These are phyloP conservation scores for Dryocosmus kuriphilus DNA, from an alignment of 2,888 invertebrate genomes.

Conservation along the genomic window DNA sequence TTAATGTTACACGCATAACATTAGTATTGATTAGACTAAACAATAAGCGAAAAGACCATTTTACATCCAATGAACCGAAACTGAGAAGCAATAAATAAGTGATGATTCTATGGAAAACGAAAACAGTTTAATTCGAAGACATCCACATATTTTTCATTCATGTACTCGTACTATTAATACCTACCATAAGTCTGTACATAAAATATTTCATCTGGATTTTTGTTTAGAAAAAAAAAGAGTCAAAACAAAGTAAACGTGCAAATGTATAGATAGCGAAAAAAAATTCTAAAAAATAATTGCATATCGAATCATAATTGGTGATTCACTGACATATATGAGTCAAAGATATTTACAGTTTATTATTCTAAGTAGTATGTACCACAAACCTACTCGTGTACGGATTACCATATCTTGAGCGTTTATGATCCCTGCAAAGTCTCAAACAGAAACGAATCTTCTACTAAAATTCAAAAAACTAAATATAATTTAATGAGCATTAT, in stretches of 20 bases:
- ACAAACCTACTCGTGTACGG: conserved; percentile 13
- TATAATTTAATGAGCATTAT: conserved; percentile 28
- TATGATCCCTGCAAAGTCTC: neutral
- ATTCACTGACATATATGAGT: neutral
- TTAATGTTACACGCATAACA: neutral
- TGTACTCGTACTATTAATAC: neutral
- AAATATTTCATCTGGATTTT: neutral
- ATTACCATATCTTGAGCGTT: conserved; percentile 30
- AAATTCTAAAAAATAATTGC: neutral
- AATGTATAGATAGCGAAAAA: neutral
- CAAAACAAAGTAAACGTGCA: neutral
- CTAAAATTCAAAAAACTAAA: conserved; percentile 9
- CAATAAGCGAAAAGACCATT: neutral
- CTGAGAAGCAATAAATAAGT: conserved; percentile 19
- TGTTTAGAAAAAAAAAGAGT: neutral
- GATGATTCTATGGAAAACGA: conserved; percentile 10
- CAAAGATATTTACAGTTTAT: conserved; percentile 22
- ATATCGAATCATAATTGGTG: neutral
- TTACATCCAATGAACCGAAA: conserved; percentile 3
- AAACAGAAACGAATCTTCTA: conserved; percentile 13
- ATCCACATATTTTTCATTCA: conserved; percentile 17
- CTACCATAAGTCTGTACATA: conserved; percentile 15
- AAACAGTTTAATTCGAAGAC: conserved; percentile 4
- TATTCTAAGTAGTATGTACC: conserved; percentile 1
- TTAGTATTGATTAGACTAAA: neutral